A percentile compares a stretch with the other conserved stretches of the same genome.
phyloP scores from a whole-genome alignment of 2,797 vertebrate genomes.

The Microctenopoma steveboyesi region DNA sequence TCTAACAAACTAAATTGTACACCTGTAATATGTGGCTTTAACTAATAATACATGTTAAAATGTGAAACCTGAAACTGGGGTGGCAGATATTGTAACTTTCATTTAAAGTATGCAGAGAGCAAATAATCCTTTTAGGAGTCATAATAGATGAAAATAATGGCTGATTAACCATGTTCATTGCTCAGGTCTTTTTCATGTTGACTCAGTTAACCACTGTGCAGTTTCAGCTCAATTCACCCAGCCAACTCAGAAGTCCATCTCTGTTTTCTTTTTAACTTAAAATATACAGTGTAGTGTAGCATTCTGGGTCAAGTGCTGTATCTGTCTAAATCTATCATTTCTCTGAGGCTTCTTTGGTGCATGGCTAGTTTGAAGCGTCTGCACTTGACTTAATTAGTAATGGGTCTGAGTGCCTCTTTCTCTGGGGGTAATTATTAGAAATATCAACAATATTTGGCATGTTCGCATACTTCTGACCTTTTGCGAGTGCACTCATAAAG shows the following conservation, averaged over 20 bases:
- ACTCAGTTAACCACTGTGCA: neutral
- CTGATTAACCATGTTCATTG: neutral
- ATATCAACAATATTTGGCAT: conserved; percentile 21
- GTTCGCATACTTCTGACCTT: conserved; percentile 14
- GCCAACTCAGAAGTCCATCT: neutral
- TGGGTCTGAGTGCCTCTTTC: conserved; percentile 6
- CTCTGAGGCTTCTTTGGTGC: conserved; percentile 27
- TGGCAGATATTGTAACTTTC: too few species aligned
- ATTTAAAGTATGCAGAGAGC: neutral
- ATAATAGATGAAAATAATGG: neutral
- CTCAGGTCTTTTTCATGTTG: neutral
- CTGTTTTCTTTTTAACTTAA: neutral
- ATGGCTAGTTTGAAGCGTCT: conserved; percentile 14
- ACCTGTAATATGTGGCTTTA: too few species aligned
- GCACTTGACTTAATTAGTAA: conserved; percentile 38
- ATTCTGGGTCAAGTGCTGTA: conserved; percentile 48
- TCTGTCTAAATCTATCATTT: conserved; percentile 31
- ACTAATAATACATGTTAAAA: too few species aligned
- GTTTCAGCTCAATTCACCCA: neutral
- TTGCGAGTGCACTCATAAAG: neutral
- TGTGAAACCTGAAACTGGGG: too few species aligned
- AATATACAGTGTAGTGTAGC: conserved; percentile 22
- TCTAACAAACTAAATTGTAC: too few species aligned
- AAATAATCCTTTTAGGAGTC: neutral
- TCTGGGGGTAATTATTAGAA: conserved; percentile 31